phyloP scores from a whole-genome alignment of 1,140 invertebrate species.

The Hylaeus volcanicus region DNA sequence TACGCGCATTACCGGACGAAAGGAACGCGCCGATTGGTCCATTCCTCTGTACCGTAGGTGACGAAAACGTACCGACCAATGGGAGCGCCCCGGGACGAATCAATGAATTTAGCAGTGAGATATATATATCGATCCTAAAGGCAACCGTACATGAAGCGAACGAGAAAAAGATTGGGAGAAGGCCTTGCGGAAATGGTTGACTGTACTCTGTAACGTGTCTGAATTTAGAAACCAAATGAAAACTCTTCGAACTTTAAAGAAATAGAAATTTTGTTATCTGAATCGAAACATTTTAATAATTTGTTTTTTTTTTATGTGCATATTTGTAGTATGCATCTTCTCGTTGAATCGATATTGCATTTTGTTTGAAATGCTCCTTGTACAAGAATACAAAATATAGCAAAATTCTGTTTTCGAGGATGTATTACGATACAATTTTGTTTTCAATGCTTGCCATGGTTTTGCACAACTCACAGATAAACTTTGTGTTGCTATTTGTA shows the following conservation, averaged over 20 bases:
- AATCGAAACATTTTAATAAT: neutral
- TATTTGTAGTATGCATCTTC: no score
- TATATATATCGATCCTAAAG: slow-evolving; percentile 17
- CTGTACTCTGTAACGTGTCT: neutral
- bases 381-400: no score
- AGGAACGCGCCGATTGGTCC: neutral
- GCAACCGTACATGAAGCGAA: neutral
- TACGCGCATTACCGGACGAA: slow-evolving; percentile 6
- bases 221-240: neutral
- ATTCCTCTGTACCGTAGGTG: slow-evolving; percentile 4
- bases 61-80: slow-evolving; percentile 8
- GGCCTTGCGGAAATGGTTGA: neutral
- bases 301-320: neutral
- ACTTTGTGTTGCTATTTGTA: no score
- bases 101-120: slow-evolving; percentile 29
- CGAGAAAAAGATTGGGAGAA: neutral
- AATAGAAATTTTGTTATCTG: neutral
- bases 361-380: neutral
- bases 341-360: neutral
- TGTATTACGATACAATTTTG: neutral
- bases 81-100: neutral
- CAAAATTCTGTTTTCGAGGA: neutral
- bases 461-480: neutral
- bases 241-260: neutral
- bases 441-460: neutral